Evolutionary conservation across 1,140 invertebrate genomes (phyloP).

Genomic region (Drosophila rhopaloa): DNA sequence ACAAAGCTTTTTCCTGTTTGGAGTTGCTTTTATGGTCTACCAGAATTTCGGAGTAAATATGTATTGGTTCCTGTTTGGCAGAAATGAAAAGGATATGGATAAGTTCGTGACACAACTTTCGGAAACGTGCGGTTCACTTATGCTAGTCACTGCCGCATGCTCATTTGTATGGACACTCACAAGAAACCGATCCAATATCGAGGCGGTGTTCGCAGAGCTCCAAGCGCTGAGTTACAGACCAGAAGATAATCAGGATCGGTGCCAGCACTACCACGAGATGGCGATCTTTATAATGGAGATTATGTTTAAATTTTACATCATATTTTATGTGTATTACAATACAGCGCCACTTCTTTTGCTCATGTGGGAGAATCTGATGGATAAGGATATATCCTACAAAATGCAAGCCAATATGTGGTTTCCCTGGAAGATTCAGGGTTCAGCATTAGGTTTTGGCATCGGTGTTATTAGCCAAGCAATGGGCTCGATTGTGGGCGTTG

Average conservation of each 20-base stretch:
- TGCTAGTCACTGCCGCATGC: background rate
- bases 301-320: background rate
- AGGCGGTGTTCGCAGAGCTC: background rate
- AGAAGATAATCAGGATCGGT: background rate
- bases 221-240: background rate
- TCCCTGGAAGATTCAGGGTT: background rate
- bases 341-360: background rate
- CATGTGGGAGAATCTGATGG: background rate
- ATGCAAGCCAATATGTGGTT: conserved; percentile 3
- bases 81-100: background rate
- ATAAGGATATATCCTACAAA: background rate
- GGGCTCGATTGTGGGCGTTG: background rate
- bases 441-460: background rate
- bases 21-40: background rate
- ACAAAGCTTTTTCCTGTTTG: background rate
- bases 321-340: background rate
- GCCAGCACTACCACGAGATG: background rate
- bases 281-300: background rate
- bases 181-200: background rate
- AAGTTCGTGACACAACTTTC: background rate
- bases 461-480: background rate
- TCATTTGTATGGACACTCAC: background rate
- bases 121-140: background rate
- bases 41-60: background rate
- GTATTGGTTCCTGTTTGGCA: background rate